Conservation (phyloP, 2,797 vertebrate genomes). For the Epinephelus awoara region DNA sequence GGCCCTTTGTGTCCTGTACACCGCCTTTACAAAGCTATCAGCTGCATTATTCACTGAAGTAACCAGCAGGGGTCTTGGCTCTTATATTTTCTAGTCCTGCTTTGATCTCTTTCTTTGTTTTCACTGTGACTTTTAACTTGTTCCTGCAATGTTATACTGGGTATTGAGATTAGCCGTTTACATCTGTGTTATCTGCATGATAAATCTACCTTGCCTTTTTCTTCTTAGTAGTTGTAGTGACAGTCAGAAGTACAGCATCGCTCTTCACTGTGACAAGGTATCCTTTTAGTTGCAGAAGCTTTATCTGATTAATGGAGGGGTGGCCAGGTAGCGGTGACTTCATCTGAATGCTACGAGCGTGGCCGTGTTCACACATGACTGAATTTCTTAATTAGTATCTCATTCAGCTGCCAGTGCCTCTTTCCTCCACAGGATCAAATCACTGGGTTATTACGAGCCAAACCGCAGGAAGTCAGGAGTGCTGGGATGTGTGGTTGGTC, state of each 20-base stretch:
- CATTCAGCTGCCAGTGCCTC: constrained; percentile 55
- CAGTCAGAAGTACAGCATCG: neutral
- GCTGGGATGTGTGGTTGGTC: constrained; percentile 7
- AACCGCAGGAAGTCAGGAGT: constrained; percentile 27
- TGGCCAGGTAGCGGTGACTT: constrained; percentile 54
- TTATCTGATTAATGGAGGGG: constrained; percentile 50
- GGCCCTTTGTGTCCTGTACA: neutral
- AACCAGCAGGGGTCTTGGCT: neutral
- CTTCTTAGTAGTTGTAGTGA: neutral
- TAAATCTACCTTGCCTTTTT: neutral
- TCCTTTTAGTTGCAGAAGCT: constrained; percentile 24
- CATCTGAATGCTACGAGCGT: constrained; percentile 65
- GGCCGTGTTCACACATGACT: constrained; percentile 69
- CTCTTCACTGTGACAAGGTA: constrained; percentile 20
- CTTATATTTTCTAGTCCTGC: neutral
- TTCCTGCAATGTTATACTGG: neutral
- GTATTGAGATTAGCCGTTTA: neutral
- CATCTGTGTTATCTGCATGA: neutral
- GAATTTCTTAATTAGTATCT: constrained; percentile 73
- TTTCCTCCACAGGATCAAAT: constrained; percentile 64
- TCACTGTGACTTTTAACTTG: neutral
- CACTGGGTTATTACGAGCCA: constrained; percentile 50
- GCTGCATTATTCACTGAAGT: neutral
- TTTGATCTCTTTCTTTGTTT: constrained; percentile 4
- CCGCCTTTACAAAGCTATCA: neutral